Evolutionary conservation across 2,797 vertebrate species (phyloP), one percentile per base, ranked within the genome.

Genomic region (Botia kubotai): DNA sequence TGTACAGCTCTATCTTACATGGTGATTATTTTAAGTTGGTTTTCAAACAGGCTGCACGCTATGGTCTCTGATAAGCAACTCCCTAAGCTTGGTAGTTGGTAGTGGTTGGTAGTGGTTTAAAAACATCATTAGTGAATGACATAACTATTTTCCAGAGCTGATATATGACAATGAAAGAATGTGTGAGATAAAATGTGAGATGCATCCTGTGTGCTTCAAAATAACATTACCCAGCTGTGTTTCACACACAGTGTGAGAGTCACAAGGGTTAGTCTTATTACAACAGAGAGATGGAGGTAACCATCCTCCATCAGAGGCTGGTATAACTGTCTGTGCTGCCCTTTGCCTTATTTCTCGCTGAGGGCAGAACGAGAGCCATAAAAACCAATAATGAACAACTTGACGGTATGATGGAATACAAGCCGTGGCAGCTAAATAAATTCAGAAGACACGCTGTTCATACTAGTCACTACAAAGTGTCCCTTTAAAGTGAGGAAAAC

Each of bases 1-100:
- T 48, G 57, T 57, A 75, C 57, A 46, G 46, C 60, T 71, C 26
- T 69, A 71, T 83, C 68, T 75, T 50, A 46, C 21, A 17, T 29
- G 21, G 21, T 67, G 69, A 71, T 53, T 79, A 52, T 73, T 73
- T 80, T 80, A 57, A 16, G 21, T 63, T 68, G 11, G 19, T 68
- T 70, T 43, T 36, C 23, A 62, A 76, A 55, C 21, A 46, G 43
- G 10, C 63, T 3, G 21, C 29, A 36, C 71, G 57, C 43, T 69
- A 17, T 69, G 11, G 53, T 63, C 46, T 69, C 48, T 55, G 71
- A 79, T 73, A 69, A 52, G 71, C n/a, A 66, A 13, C 63, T 26
- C 26, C 70, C 36, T 17, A 36, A 23, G 39, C 63, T 74, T 74
- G 71, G 36, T 62, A 68, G 62, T n/a, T n/a, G n/a, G n/a, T n/a